Percentiles rank a stretch among this genome's conserved stretches.
phyloP scores from a whole-genome alignment of 35 echinoderm and acorn worm species.

The Chiridota heheva region DNA sequence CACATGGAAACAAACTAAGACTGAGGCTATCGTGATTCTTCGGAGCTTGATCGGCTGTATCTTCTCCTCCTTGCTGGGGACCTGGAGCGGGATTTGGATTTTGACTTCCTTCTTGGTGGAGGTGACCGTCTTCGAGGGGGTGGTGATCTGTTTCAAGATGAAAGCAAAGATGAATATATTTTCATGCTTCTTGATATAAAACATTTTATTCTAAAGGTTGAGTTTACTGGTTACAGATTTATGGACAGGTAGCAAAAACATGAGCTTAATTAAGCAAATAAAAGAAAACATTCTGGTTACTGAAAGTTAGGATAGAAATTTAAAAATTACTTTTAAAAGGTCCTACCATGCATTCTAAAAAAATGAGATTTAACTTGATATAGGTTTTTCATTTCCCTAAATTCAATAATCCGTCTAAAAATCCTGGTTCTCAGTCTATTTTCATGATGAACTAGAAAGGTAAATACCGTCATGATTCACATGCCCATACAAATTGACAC shows the following conservation, averaged over 20 bases:
- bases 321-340: no score
- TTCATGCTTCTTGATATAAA: background rate
- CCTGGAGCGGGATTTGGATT: slow-evolving; percentile 69
- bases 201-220: background rate
- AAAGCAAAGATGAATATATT: background rate
- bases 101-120: slow-evolving; percentile 44
- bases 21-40: slow-evolving; percentile 60
- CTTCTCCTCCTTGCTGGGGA: slow-evolving; percentile 72
- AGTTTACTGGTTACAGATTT: background rate
- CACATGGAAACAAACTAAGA: no score
- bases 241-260: no score
- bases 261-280: background rate
- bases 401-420: background rate
- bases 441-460: background rate
- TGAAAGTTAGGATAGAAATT: background rate
- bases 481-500: no score
- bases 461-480: no score
- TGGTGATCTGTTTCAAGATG: slow-evolving; percentile 54
- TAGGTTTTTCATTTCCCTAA: no score
- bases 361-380: no score
- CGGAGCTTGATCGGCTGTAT: slow-evolving; percentile 83
- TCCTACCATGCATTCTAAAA: no score
- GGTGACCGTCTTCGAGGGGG: slow-evolving; percentile 79
- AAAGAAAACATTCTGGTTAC: background rate
- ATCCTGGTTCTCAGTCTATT: no score